phyloP scores from a whole-genome alignment of 2,888 invertebrate genomes.

The Pristionchus arcanus region DNA sequence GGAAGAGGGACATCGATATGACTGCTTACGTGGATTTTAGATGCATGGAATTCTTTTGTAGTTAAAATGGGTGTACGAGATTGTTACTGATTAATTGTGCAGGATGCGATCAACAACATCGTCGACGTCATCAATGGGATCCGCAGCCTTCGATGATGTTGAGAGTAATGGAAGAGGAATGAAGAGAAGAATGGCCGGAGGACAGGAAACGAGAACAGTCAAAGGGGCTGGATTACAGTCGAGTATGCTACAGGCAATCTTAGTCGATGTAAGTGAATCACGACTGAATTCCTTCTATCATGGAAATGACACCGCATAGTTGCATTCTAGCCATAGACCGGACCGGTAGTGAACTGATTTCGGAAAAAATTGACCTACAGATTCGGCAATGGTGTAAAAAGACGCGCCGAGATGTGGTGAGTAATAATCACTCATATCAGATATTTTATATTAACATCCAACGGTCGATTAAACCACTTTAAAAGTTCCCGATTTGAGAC shows the following conservation, averaged over 20 bases:
- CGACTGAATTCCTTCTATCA: no score
- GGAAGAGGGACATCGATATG: neutral
- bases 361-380: no score
- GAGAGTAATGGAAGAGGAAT: neutral
- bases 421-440: no score
- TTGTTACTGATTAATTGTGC: neutral
- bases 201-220: neutral
- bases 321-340: no score
- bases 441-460: no score
- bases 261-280: conserved; percentile 11
- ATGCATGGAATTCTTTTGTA: neutral
- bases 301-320: no score
- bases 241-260: conserved; percentile 48
- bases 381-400: no score
- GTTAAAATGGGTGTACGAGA: neutral
- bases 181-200: conserved; percentile 13
- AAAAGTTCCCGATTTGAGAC: no score
- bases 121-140: conserved; percentile 21
- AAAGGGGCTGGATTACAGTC: conserved; percentile 45
- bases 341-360: no score
- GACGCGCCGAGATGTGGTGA: no score
- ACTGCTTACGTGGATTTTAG: neutral
- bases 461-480: no score
- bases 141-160: neutral
- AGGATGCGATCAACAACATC: conserved; percentile 13